phyloP scores from a whole-genome alignment of 1,140 invertebrate species.

The Gyrodactylus salaris region DNA sequence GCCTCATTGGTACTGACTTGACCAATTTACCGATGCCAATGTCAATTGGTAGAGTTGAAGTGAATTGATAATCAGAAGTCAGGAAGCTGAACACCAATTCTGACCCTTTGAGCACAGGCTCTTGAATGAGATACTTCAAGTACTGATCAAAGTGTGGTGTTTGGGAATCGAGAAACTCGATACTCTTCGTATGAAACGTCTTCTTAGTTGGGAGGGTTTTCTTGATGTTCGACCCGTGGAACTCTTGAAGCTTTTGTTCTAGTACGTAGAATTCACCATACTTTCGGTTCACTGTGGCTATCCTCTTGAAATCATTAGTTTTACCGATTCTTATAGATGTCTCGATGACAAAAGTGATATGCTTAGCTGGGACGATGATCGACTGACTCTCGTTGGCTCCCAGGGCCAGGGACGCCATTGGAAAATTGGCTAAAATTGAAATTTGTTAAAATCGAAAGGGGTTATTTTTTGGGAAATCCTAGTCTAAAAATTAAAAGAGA shows the following conservation, averaged over 20 bases:
- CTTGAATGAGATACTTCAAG: background rate
- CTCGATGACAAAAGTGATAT: background rate
- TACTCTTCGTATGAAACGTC: background rate
- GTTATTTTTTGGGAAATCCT: too few species aligned
- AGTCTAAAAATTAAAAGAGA: too few species aligned
- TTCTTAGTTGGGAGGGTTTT: background rate
- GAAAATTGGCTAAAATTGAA: background rate
- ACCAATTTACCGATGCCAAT: background rate
- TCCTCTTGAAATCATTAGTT: background rate
- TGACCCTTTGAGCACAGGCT: background rate
- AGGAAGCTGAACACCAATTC: background rate
- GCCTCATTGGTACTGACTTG: background rate
- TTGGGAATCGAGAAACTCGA: background rate
- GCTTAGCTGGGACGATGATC: background rate
- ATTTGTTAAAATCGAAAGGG: too few species aligned
- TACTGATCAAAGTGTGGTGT: background rate
- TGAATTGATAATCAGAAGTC: background rate
- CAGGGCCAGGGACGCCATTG: background rate
- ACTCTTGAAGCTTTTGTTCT: constrained; percentile 4
- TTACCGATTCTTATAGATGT: background rate
- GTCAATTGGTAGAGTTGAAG: background rate
- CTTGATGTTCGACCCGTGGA: background rate
- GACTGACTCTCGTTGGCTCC: background rate
- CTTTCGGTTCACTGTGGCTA: background rate
- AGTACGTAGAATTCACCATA: constrained; percentile 2